phyloP scores from a whole-genome alignment of 2,113 vertebrate species.

The Sigmodon hispidus region DNA sequence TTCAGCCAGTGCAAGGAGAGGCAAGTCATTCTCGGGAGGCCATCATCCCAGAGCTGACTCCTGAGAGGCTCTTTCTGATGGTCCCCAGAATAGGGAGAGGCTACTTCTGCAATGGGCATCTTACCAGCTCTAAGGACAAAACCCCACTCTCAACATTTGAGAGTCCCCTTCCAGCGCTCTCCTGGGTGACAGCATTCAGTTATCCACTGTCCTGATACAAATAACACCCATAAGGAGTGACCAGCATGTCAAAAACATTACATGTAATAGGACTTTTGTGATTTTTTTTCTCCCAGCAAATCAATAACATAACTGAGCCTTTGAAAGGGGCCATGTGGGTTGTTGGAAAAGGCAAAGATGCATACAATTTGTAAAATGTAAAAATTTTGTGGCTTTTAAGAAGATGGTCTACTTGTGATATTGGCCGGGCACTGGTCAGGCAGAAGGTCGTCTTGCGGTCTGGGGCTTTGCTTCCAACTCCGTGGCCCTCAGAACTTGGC shows the following conservation, averaged over 20 bases:
- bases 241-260: conserved; percentile 73
- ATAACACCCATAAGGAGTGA: conserved; percentile 75
- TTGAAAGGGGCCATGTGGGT: conserved; percentile 43
- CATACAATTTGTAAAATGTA: conserved; percentile 75
- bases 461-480: conserved; percentile 60
- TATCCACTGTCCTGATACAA: conserved; percentile 78
- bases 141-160: conserved; percentile 32
- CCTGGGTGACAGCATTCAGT: conserved; percentile 50
- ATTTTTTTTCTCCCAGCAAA: conserved; percentile 81
- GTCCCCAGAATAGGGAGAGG: neutral
- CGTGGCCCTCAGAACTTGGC: conserved; percentile 88
- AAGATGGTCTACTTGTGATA: conserved; percentile 59
- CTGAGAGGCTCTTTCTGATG: neutral
- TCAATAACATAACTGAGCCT: conserved; percentile 75
- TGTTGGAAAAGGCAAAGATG: conserved; percentile 79
- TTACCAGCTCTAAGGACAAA: fast-evolving
- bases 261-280: conserved; percentile 78
- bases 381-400: conserved; percentile 66
- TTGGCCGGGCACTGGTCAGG: conserved; percentile 81
- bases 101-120: neutral
- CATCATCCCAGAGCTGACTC: conserved; percentile 10
- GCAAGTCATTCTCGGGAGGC: neutral
- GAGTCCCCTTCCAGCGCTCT: neutral
- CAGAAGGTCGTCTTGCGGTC: conserved; percentile 77
- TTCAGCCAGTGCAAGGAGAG: conserved; percentile 80